These are phyloP conservation scores for Pristionchus japonicus DNA, from an alignment of 2,888 invertebrate species.

Conservation along the genomic window DNA sequence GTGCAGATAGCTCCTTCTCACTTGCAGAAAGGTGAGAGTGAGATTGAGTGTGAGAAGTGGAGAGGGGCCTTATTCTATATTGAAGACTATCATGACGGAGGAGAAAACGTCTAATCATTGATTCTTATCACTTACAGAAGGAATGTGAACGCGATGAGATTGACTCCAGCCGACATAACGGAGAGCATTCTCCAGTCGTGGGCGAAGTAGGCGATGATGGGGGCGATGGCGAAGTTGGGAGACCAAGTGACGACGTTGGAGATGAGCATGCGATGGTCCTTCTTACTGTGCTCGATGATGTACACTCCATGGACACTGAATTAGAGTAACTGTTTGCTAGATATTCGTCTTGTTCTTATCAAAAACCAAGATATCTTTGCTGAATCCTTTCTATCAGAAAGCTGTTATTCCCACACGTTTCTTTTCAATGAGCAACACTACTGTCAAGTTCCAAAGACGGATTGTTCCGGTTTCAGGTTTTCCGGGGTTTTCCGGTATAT, in stretches of 20 bases:
- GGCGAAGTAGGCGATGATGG: conserved; percentile 58
- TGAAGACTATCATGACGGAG: background rate
- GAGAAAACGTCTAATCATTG: too few relatives aligned
- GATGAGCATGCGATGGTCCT: conserved; percentile 67
- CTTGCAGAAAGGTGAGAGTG: background rate
- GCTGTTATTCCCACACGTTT: too few relatives aligned
- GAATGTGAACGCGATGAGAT: background rate
- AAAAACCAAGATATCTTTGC: too few relatives aligned
- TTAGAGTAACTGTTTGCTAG: too few relatives aligned
- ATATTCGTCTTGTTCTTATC: too few relatives aligned
- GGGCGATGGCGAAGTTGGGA: conserved; percentile 65
- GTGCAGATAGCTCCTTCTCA: background rate
- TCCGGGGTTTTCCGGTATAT: too few relatives aligned
- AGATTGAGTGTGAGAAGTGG: too few relatives aligned
- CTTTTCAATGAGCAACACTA: too few relatives aligned
- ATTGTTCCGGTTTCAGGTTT: too few relatives aligned
- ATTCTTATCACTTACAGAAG: conserved; percentile 37
- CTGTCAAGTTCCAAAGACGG: too few relatives aligned
- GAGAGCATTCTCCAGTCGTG: conserved; percentile 42
- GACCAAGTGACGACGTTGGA: conserved; percentile 63
- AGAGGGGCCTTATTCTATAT: background rate
- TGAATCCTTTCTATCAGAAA: too few relatives aligned
- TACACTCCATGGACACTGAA: conserved; percentile 64
- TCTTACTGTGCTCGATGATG: conserved; percentile 69
- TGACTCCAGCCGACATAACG: background rate